Base-by-base conservation (phyloP, 2,888 invertebrate genomes). In the Listrodromus nycthemerus region DNA sequence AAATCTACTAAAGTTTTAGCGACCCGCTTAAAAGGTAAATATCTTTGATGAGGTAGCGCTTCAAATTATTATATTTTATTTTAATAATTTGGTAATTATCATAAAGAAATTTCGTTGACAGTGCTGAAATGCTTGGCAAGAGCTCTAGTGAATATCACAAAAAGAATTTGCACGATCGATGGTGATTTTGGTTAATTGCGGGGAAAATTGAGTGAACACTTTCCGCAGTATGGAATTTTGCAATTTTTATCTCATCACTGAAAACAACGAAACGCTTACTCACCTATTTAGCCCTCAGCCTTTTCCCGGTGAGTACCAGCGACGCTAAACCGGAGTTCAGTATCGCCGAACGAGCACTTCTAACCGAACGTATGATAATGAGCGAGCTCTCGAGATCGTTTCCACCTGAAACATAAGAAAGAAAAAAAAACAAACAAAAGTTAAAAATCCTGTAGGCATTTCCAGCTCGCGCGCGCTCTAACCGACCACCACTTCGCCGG, bases 401-500 rank as follows among this genome's bases (percentile, higher is more conserved):
- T 27, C 27, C 37, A 69, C 66, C 74, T 27, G 63, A 63, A 73
- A 85, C 48, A 69, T 82, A 52, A 75, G 41, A 80, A 69, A 83
- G 85, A 87, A 86, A 82, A 84, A 84, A 81, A 82, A 87, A 80
- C 83, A 50, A 73, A 71, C 75, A 63, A 83, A 69, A 80, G 65
- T 71, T 50, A 65, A 84, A 63, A 82, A 65, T 71, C 58, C 80
- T 85, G 61, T 65, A 37, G 70, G 71, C 48, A 75, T 66, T 21
- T 79, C 48, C 41, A 65, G 37, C n/a, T 65, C 48, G 69, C 37
- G 67, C 87, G 88, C 89, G 89, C 71, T 74, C 74, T 65, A 58
- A 50, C n/a, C 69, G 67, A 50, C 61, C 81, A 70, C 69, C 77
- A 69, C 80, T 50, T 78, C 83, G 87, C 89, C 93, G 93, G 93